Evolutionary conservation across 2,797 vertebrate genomes (phyloP), one percentile per base, ranked within the genome.

Genomic region (Gephyroberyx darwinii): DNA sequence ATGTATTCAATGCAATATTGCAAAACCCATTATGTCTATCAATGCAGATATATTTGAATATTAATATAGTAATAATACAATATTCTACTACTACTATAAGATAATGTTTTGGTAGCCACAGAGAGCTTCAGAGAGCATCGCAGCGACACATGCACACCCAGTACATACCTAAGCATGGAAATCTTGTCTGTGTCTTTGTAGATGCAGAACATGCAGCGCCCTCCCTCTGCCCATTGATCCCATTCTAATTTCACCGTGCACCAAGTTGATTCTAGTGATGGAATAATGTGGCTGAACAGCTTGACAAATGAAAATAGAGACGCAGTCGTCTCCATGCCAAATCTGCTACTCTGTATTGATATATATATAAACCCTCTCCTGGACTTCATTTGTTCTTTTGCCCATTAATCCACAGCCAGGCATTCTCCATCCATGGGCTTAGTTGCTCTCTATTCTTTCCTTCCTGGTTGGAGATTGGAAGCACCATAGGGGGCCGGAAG

Each of bases 331-430:
- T 88, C 81, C 67, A 67, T 68, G 75, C 77, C 78, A 88, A 89
- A 91, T 89, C 81, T 90, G 80, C 85, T 91, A 83, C 92, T 92
- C 92, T 88, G 90, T 93, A 91, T 92, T 89, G 90, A 92, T 92
- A 90, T 87, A 90, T 87, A 92, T 91, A 91, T 88, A 92, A 93
- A 92, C 86, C 84, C 85, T 87, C 86, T 92, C 87, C 88, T 85
- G 88, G 92, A 90, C 92, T 93, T 93, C 87, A 94, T 94, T 93
- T 94, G 91, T 93, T 93, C 93, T 92, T 84, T 89, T 89, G 77
- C 84, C 88, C 90, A 94, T 94, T 94, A 94, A 94, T 94, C 92
- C 92, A 91, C 88, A 89, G 81, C 86, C 69, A 89, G 91, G 83
- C 89, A 86, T 91, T 84, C 88, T 93, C 91, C 89, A 91, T 93